phyloP scores from a whole-genome alignment of 2,888 invertebrate species.

The Ethmia dodecea region DNA sequence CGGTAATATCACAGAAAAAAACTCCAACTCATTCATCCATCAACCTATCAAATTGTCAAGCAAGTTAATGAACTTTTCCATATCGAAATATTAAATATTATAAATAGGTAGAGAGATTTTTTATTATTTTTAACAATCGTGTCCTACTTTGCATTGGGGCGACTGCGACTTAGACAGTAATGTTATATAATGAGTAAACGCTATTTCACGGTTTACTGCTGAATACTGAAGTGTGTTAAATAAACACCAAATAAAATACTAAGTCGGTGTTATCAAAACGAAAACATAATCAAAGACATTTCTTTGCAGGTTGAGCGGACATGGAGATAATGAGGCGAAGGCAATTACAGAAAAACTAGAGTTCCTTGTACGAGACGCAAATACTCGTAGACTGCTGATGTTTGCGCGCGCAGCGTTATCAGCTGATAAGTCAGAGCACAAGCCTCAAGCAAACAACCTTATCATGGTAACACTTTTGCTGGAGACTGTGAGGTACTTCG shows the following conservation, averaged over 20 bases:
- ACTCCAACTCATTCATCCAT: no score
- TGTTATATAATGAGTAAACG: no score
- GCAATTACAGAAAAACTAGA: slow-evolving; percentile 52
- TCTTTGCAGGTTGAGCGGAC: slow-evolving; percentile 56
- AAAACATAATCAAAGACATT: slow-evolving; percentile 37
- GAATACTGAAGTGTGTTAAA: not conserved
- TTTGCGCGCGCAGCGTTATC: slow-evolving; percentile 69
- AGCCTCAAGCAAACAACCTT: slow-evolving; percentile 67
- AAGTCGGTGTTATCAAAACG: slow-evolving; percentile 28
- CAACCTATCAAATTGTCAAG: no score
- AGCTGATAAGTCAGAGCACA: slow-evolving; percentile 74
- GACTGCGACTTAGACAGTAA: no score
- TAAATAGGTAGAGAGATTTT: no score
- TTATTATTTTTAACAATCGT: no score
- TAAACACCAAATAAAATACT: slow-evolving; percentile 1
- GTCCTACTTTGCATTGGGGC: no score
- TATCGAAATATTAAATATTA: no score
- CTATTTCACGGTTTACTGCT: no score
- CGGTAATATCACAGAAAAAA: no score
- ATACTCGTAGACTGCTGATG: slow-evolving; percentile 69
- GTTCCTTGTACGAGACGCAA: slow-evolving; percentile 66
- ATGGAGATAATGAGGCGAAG: slow-evolving; percentile 39
- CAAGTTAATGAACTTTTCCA: no score
- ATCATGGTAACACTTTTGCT: slow-evolving; percentile 67
- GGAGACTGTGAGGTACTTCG: slow-evolving; percentile 46